Evolutionary conservation across 2,113 vertebrate genomes (phyloP).

Genomic region (Corythaixoides concolor): DNA sequence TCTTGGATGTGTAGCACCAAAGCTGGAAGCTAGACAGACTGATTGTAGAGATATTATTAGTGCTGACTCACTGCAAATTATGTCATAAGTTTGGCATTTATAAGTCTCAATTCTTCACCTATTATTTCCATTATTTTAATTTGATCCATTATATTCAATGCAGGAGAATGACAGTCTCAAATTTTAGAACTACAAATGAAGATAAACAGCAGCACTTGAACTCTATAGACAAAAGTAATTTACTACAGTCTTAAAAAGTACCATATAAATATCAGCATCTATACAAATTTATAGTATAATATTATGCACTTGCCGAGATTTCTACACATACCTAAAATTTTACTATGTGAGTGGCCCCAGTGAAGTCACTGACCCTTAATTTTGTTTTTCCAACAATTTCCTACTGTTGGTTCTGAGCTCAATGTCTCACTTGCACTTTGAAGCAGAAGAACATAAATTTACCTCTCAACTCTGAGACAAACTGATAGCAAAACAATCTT

Average conservation of each 20-base stretch:
- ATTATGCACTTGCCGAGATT: background rate
- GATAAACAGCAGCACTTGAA: slow-evolving; percentile 28
- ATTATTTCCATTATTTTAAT: background rate
- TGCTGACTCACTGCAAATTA: slow-evolving; percentile 32
- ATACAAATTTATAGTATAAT: background rate
- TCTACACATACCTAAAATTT: background rate
- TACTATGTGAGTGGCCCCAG: background rate
- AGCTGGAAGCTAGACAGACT: background rate
- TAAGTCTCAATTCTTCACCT: background rate
- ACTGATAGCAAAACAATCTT: background rate
- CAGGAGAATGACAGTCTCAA: background rate
- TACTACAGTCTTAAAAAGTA: slow-evolving; percentile 37
- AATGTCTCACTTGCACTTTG: background rate
- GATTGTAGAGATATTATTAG: background rate
- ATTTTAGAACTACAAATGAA: slow-evolving; percentile 44
- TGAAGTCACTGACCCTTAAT: background rate
- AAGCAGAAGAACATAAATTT: background rate
- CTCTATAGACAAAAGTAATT: slow-evolving; percentile 7
- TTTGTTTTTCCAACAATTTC: background rate
- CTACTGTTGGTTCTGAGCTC: background rate
- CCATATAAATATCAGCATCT: slow-evolving; percentile 50
- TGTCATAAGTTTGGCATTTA: slow-evolving; percentile 14
- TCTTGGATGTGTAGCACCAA: slow-evolving; percentile 14
- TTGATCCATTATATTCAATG: background rate
- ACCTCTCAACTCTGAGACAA: background rate